Evolutionary conservation across 2,797 vertebrate species (phyloP).

Genomic region (Intellagama lesueurii): DNA sequence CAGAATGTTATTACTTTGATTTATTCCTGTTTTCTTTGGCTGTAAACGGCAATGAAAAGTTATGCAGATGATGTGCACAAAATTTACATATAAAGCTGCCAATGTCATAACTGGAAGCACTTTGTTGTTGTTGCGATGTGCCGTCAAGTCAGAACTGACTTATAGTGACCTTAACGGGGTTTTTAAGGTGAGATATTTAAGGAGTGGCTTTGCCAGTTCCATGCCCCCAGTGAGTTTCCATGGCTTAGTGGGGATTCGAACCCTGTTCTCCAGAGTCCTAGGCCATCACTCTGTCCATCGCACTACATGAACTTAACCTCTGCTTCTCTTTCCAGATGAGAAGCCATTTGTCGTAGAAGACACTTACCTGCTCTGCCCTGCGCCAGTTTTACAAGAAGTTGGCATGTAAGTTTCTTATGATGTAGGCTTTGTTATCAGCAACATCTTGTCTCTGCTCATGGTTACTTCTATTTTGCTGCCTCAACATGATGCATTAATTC

Average conservation of each 20-base stretch:
- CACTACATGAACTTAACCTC: conserved; percentile 1
- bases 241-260: too few relatives aligned
- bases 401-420: conserved; percentile 88
- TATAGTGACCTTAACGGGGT: too few relatives aligned
- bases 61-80: too few relatives aligned
- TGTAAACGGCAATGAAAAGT: too few relatives aligned
- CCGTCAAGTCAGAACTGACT: too few relatives aligned
- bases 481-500: background rate
- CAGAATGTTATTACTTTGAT: too few relatives aligned
- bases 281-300: background rate
- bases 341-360: conserved; percentile 95
- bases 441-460: background rate
- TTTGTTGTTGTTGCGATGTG: background rate
- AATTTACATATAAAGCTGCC: background rate
- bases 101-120: too few relatives aligned
- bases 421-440: background rate
- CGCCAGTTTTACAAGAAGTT: conserved; percentile 92
- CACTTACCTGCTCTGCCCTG: conserved; percentile 94
- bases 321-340: conserved; percentile 82
- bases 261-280: too few relatives aligned
- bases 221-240: too few relatives aligned
- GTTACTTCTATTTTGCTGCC: background rate
- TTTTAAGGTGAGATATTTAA: too few relatives aligned
- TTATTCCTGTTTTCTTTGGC: too few relatives aligned
- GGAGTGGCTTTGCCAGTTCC: too few relatives aligned